Evolutionary conservation across 2,888 invertebrate species (phyloP).

Genomic region (Polydrusus tereticollis): DNA sequence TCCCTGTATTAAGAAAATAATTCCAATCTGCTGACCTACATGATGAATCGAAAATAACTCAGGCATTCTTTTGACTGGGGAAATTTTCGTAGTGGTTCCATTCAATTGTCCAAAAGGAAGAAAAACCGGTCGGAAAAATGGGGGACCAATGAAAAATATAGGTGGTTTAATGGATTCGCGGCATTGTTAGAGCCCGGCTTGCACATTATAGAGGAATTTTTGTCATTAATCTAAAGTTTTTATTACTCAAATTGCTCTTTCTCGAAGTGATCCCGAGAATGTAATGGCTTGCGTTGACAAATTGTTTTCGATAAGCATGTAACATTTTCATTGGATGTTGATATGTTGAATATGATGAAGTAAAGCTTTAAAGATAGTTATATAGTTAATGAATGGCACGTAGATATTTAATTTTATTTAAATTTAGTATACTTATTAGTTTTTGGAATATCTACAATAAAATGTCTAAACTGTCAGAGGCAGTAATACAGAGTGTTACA

Average conservation of each 20-base stretch:
- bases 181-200: constrained; percentile 43
- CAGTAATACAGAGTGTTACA: too few species aligned
- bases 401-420: too few species aligned
- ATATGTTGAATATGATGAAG: too few species aligned
- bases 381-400: too few species aligned
- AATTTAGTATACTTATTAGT: too few species aligned
- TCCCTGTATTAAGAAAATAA: too few species aligned
- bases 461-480: too few species aligned
- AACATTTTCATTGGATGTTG: too few species aligned
- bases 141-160: constrained; percentile 49
- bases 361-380: too few species aligned
- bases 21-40: constrained; percentile 31
- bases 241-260: constrained; percentile 46
- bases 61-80: constrained; percentile 33
- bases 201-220: constrained; percentile 47
- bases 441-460: too few species aligned
- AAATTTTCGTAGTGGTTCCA: constrained; percentile 31
- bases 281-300: constrained; percentile 38
- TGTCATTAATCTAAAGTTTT: constrained; percentile 49
- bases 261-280: constrained; percentile 38
- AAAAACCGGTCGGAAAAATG: constrained; percentile 34
- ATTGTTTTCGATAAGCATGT: too few species aligned
- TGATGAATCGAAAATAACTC: constrained; percentile 39
- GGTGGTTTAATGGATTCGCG: constrained; percentile 47
- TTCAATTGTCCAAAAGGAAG: constrained; percentile 27